Conservation (phyloP, 2,888 invertebrate genomes). For the Philereme vetulata region DNA sequence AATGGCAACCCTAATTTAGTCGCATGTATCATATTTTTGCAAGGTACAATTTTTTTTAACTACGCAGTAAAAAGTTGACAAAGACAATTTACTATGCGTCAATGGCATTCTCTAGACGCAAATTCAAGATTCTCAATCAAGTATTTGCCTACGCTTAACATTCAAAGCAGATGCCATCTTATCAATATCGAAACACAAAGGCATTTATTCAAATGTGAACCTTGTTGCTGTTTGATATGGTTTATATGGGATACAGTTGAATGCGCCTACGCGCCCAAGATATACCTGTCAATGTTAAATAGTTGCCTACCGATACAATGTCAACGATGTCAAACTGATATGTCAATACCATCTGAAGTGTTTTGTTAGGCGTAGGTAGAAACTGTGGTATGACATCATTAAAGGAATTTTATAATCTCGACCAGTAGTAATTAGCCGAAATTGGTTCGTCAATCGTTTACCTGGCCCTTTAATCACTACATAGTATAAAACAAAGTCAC, state of each 20-base stretch:
- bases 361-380: slow-evolving; percentile 5
- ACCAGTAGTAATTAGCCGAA: too few relatives aligned
- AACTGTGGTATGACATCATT: too few relatives aligned
- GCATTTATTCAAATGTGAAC: slow-evolving; percentile 22
- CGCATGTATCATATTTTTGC: too few relatives aligned
- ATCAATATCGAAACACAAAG: slow-evolving; percentile 21
- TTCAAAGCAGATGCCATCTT: slow-evolving; percentile 34
- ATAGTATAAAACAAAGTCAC: too few relatives aligned
- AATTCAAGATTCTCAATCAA: slow-evolving; percentile 13
- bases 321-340: slow-evolving; percentile 24
- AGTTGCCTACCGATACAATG: slow-evolving; percentile 13
- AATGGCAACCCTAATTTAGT: too few relatives aligned
- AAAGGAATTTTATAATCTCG: too few relatives aligned
- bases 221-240: slow-evolving; percentile 14
- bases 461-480: too few relatives aligned
- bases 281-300: slow-evolving; percentile 37
- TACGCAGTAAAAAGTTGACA: background rate
- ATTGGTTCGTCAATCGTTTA: too few relatives aligned
- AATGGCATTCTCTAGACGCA: slow-evolving; percentile 20
- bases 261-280: slow-evolving; percentile 24
- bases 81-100: slow-evolving; percentile 12
- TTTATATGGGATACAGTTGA: slow-evolving; percentile 5
- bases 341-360: slow-evolving; percentile 16
- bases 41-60: too few relatives aligned
- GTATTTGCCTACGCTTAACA: slow-evolving; percentile 33